phyloP scores from a whole-genome alignment of 2,113 vertebrate genomes.

The Elaphurus davidianus region DNA sequence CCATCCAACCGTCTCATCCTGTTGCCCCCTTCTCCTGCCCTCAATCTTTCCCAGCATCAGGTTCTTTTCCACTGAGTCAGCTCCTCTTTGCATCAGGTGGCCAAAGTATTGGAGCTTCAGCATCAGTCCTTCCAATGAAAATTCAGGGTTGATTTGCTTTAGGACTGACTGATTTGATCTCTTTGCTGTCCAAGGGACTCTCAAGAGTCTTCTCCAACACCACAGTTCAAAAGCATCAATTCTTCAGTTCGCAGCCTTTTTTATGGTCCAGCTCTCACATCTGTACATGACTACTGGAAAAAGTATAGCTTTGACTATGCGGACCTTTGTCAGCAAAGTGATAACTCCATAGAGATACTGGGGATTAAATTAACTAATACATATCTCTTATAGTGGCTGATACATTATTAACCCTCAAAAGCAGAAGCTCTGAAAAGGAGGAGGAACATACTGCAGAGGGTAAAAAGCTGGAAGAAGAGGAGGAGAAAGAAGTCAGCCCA shows the following conservation, averaged over 20 bases:
- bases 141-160: neutral
- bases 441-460: neutral
- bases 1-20: neutral
- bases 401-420: neutral
- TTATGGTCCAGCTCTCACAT: neutral
- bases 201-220: neutral
- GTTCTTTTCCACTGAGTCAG: neutral
- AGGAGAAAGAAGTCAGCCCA: neutral
- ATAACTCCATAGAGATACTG: neutral
- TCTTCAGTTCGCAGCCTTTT: rapidly evolving
- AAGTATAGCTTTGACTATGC: neutral
- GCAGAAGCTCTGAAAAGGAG: neutral
- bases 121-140: neutral
- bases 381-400: neutral
- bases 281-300: neutral
- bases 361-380: neutral
- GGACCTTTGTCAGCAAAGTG: neutral
- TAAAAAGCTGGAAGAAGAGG: neutral
- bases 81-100: neutral
- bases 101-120: neutral
- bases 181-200: neutral
- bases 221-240: neutral
- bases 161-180: neutral
- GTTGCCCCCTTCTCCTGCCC: neutral
- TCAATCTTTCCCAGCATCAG: neutral